A percentile compares a stretch with the other conserved stretches of the same genome.
Evolutionary conservation across 2,113 vertebrate species (phyloP).

Genomic region (Psittacula cyanocephala): DNA sequence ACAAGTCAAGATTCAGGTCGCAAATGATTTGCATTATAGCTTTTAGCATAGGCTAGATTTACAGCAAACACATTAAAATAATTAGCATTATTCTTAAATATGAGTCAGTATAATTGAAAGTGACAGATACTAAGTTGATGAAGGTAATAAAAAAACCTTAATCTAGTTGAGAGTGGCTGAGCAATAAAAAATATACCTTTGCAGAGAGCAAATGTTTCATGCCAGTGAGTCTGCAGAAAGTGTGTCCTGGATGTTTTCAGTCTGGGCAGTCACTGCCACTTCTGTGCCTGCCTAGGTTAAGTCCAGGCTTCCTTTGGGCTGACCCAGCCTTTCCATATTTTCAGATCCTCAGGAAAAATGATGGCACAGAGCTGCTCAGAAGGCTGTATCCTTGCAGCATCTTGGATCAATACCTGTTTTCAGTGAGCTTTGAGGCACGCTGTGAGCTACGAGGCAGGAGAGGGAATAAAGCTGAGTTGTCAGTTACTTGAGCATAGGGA

Average conservation of each 20-base stretch:
- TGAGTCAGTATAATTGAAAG: slow-evolving; percentile 51
- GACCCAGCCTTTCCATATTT: background rate
- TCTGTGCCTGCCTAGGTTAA: background rate
- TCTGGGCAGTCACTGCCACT: background rate
- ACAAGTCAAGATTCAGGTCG: slow-evolving; percentile 1
- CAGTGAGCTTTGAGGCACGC: slow-evolving; percentile 31
- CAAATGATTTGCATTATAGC: slow-evolving; percentile 8
- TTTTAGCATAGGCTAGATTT: slow-evolving; percentile 36
- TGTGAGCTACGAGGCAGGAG: background rate
- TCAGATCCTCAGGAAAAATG: slow-evolving; percentile 16
- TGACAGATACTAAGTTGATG: slow-evolving; percentile 42
- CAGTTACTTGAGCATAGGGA: slow-evolving; percentile 33
- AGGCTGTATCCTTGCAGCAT: background rate
- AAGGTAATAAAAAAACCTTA: slow-evolving; percentile 49
- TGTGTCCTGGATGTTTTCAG: background rate
- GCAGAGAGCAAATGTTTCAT: background rate
- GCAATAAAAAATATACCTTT: slow-evolving; percentile 46
- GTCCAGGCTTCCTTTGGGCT: background rate
- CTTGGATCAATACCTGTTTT: slow-evolving; percentile 62
- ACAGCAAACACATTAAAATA: slow-evolving; percentile 58
- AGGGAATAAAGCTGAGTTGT: slow-evolving; percentile 55
- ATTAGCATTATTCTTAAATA: slow-evolving; percentile 61
- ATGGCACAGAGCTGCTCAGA: background rate
- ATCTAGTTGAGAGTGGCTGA: slow-evolving; percentile 23
- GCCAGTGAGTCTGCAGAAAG: background rate